These are phyloP conservation scores for Caranx ignobilis DNA, from an alignment of 2,113 vertebrate species.

Conservation along the genomic window DNA sequence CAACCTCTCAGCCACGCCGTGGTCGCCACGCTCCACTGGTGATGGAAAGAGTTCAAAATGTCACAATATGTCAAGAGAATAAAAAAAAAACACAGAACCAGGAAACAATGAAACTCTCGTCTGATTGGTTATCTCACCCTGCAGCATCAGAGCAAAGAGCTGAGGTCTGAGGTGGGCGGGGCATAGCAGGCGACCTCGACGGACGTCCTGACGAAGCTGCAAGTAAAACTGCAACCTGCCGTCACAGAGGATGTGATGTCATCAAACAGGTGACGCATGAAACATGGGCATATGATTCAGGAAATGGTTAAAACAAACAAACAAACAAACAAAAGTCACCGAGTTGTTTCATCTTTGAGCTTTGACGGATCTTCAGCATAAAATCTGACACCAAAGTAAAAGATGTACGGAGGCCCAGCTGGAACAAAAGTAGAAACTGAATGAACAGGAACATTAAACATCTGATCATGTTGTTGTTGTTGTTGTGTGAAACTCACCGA, in stretches of 20 bases:
- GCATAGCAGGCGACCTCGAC: conserved; percentile 90
- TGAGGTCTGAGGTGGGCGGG: conserved; percentile 82
- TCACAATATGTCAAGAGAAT: no score
- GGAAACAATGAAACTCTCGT: no score
- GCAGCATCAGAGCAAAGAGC: conserved; percentile 88
- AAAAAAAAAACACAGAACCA: no score
- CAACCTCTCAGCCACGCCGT: neutral
- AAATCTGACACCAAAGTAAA: conserved; percentile 96
- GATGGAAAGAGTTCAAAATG: neutral
- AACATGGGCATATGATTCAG: no score
- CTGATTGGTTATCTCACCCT: conserved; percentile 82
- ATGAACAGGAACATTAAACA: neutral
- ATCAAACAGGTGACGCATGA: no score
- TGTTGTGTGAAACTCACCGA: conserved; percentile 28
- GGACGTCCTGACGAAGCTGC: conserved; percentile 92
- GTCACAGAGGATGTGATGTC: no score
- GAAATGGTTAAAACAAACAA: no score
- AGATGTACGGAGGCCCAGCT: conserved; percentile 93
- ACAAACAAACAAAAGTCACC: conserved; percentile 70
- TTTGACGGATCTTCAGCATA: conserved; percentile 92
- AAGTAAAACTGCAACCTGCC: conserved; percentile 91
- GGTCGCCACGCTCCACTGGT: conserved; percentile 17
- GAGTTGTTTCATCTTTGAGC: conserved; percentile 92
- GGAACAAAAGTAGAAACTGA: conserved; percentile 26
- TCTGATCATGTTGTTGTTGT: no score